Evolutionary conservation across 2,888 invertebrate species (phyloP), one percentile per base, ranked within the genome.

Genomic region (Lypha dubia): DNA sequence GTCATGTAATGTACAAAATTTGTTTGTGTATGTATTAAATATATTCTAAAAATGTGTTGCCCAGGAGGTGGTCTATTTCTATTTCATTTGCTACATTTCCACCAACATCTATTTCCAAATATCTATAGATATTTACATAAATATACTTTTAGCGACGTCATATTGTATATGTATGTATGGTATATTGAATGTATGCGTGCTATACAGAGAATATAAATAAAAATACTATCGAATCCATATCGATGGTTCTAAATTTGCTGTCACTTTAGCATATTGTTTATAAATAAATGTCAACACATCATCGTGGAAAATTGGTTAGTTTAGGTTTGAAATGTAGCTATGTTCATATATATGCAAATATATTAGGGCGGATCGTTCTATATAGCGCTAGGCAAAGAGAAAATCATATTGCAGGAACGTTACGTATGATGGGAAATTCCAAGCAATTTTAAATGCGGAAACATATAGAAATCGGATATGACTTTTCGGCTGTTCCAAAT

Each of bases 201-300:
- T 13, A 1, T 3, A 35, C 4, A 35, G 17, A 58, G 22, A n/a
- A 20, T n/a, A 65, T 49, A 63, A 53, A 75, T 65, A 67, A 41
- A 44, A 62, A 62, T 68, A 28, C n/a, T 7, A 20, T 22, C n/a
- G 56, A 22, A 44, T 56, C 22, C 11, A 56, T 75, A 65, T 65
- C 24, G n/a, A 17, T 51, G 56, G 2, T 67, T 67, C 32, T 56
- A 62, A 38, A 46, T 15, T 71, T 70, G 68, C 73, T 77, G 70
- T 79, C 70, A 74, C 38, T 68, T 60, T 63, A 58, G 35, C 74
- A 83, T 63, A 80, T 83, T 80, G 73, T 83, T 83, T 58, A 68
- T 85, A 44, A 77, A 73, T 49, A 77, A 83, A 85, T 80, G 76
- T 85, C 76, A 85, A 81, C 75, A 77, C 75, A 70, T 46, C 44